Percentiles rank a stretch among this genome's conserved stretches.
Conservation (phyloP, 2,113 vertebrate genomes). For the Semicossyphus pulcher region DNA sequence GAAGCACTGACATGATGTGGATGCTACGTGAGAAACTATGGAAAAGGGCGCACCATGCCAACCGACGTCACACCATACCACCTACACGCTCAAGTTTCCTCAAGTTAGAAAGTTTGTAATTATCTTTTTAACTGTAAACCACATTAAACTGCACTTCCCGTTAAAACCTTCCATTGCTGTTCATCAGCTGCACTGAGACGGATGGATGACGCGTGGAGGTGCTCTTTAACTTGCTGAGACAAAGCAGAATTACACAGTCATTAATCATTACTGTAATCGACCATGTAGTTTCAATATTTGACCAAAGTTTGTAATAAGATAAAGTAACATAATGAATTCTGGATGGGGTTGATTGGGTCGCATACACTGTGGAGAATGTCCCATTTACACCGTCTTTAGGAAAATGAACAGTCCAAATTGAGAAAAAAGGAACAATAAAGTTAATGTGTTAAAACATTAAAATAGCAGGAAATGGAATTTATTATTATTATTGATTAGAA, state of each 20-base stretch:
- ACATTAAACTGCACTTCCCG: constrained; percentile 60
- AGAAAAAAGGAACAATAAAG: too few relatives aligned
- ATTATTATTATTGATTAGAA: too few relatives aligned
- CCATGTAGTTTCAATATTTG: too few relatives aligned
- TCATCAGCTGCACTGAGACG: constrained; percentile 39
- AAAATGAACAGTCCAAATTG: too few relatives aligned
- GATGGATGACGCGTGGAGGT: constrained; percentile 19
- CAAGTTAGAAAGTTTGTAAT: constrained; percentile 72
- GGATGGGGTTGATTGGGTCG: too few relatives aligned
- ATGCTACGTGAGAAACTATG: constrained; percentile 73
- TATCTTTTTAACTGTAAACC: constrained; percentile 72
- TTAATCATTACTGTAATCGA: too few relatives aligned
- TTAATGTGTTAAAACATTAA: too few relatives aligned
- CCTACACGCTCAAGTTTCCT: constrained; percentile 70
- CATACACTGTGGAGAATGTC: too few relatives aligned
- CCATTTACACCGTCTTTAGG: too few relatives aligned
- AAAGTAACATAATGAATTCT: too few relatives aligned
- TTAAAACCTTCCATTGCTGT: constrained; percentile 69
- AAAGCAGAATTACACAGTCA: not conserved
- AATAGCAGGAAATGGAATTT: too few relatives aligned
- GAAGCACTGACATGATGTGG: constrained; percentile 71
- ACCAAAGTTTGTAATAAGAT: too few relatives aligned
- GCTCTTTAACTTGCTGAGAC: constrained; percentile 44
- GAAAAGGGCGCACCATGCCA: constrained; percentile 78
- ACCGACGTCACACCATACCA: constrained; percentile 71